Evolutionary conservation across 2,113 vertebrate species (phyloP).

Genomic region (Cololabis saira): DNA sequence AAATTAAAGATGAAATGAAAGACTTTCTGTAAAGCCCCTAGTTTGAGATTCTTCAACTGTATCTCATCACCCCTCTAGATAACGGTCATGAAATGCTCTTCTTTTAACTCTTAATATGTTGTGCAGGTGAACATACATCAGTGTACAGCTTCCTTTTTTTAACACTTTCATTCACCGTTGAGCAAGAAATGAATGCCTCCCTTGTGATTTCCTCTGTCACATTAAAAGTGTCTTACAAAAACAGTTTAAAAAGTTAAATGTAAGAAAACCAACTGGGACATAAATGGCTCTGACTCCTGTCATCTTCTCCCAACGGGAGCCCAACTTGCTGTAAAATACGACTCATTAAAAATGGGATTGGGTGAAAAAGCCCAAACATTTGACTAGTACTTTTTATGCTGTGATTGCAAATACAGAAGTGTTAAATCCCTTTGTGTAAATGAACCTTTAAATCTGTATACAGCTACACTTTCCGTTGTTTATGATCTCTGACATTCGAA

Average conservation of each 20-base stretch:
- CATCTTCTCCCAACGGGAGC: not conserved
- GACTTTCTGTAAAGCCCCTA: not conserved
- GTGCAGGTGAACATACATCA: no score
- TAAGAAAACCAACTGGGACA: not conserved
- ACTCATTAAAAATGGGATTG: not conserved
- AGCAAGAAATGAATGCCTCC: not conserved
- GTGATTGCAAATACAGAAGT: not conserved
- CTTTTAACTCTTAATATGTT: no score
- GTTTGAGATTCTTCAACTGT: not conserved
- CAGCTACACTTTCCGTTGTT: not conserved
- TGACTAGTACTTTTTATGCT: not conserved
- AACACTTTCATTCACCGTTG: not conserved
- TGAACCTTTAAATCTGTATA: not conserved
- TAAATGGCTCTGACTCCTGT: not conserved
- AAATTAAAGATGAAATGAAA: conserved; percentile 6
- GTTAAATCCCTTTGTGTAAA: not conserved
- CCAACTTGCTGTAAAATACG: not conserved
- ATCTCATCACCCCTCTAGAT: not conserved
- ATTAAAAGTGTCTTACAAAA: not conserved
- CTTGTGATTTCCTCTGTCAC: not conserved
- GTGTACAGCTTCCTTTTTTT: no score
- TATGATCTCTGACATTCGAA: no score
- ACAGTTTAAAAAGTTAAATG: not conserved
- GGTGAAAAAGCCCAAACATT: not conserved
- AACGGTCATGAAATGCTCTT: no score